phyloP scores from a whole-genome alignment of 2,888 invertebrate species.

The Erannis defoliaria region DNA sequence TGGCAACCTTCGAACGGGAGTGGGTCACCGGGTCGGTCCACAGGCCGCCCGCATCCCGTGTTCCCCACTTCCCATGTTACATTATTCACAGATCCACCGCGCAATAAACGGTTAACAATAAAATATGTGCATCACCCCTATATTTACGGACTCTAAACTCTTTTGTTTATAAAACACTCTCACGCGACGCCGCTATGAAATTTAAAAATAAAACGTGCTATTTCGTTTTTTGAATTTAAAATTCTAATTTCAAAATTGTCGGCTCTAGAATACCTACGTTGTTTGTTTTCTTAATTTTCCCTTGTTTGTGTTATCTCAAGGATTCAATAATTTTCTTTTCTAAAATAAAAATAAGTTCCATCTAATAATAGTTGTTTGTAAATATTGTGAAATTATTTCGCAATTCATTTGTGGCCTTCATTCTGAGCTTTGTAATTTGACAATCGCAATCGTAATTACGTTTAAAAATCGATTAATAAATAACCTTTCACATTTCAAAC shows the following conservation, averaged over 20 bases:
- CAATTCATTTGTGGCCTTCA: conserved; percentile 23
- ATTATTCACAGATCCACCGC: conserved; percentile 68
- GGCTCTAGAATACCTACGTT: background rate
- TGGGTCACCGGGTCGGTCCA: conserved; percentile 79
- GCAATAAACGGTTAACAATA: conserved; percentile 65
- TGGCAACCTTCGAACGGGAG: conserved; percentile 53
- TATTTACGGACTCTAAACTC: conserved; percentile 50
- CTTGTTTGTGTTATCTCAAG: conserved; percentile 1
- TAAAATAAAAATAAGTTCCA: background rate
- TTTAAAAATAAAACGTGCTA: conserved; percentile 20
- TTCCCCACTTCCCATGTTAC: conserved; percentile 67
- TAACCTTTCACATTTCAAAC: conserved; percentile 64
- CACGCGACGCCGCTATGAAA: conserved; percentile 30
- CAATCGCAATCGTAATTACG: conserved; percentile 46
- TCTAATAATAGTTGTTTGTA: conserved; percentile 5
- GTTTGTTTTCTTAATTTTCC: conserved; percentile 1
- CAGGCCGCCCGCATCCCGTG: conserved; percentile 52
- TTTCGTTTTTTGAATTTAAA: conserved; percentile 14
- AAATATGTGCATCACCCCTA: conserved; percentile 66
- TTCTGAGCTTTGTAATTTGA: conserved; percentile 33
- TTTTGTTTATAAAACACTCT: conserved; percentile 40
- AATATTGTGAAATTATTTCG: conserved; percentile 8
- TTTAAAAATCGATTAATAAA: conserved; percentile 51
- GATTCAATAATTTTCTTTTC: background rate
- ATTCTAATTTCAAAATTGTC: conserved; percentile 5